Evolutionary conservation across 1,140 invertebrate species (phyloP).

Genomic region (Drosophila subpulchrella): DNA sequence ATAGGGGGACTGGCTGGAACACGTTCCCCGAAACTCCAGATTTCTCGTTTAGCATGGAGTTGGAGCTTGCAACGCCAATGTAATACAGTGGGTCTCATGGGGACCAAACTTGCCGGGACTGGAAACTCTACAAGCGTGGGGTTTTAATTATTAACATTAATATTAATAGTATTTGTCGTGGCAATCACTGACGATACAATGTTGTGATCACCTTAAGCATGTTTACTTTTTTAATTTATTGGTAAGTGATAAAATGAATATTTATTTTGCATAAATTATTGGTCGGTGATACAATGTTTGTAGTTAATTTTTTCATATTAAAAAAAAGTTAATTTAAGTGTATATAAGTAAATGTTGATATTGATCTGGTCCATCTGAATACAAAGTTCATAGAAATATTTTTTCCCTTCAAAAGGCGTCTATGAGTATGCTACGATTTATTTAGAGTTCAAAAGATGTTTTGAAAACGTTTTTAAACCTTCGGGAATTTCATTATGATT

Average conservation of each 20-base stretch:
- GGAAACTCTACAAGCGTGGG: neutral
- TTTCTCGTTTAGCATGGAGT: constrained; percentile 46
- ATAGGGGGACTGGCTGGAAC: too few species aligned
- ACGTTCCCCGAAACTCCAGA: constrained; percentile 36
- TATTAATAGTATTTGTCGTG: neutral
- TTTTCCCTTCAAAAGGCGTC: too few species aligned
- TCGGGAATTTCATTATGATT: too few species aligned
- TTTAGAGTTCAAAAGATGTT: too few species aligned
- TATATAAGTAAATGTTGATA: too few species aligned
- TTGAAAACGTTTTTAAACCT: too few species aligned
- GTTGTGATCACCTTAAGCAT: neutral
- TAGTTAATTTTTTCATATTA: too few species aligned
- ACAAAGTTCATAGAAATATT: too few species aligned
- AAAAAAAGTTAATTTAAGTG: too few species aligned
- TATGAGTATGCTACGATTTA: too few species aligned
- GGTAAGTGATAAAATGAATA: neutral
- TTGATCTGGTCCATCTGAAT: too few species aligned
- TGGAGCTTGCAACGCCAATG: constrained; percentile 36
- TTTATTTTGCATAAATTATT: neutral
- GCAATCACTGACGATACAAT: neutral
- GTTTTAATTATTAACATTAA: neutral
- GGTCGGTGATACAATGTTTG: neutral
- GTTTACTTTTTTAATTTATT: neutral
- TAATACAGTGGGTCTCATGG: constrained; percentile 13
- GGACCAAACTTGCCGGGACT: neutral